Conservation (phyloP, 2,113 vertebrate genomes). For the Saccopteryx bilineata region DNA sequence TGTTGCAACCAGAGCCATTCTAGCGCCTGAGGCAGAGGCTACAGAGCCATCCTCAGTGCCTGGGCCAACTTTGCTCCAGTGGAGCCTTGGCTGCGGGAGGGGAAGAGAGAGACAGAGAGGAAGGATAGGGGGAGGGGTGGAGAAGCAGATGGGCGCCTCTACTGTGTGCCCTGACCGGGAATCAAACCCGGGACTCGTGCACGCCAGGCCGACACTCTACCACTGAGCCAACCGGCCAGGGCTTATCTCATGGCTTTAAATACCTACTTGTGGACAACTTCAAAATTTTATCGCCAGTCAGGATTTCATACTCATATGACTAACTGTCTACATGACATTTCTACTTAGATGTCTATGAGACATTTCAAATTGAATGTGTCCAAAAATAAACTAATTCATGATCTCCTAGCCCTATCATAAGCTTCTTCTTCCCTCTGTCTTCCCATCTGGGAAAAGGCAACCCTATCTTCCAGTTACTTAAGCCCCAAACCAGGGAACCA, state of each 20-base stretch:
- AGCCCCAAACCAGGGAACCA: background rate
- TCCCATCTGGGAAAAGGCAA: conserved; percentile 19
- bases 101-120: too few species aligned
- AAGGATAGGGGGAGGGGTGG: too few species aligned
- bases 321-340: background rate
- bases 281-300: background rate
- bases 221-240: too few species aligned
- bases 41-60: too few species aligned
- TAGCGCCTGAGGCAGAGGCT: too few species aligned
- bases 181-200: too few species aligned
- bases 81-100: too few species aligned
- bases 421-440: background rate
- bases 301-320: background rate
- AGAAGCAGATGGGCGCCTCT: too few species aligned
- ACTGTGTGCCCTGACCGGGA: too few species aligned
- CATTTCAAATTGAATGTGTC: background rate
- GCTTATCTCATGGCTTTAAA: background rate
- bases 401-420: background rate
- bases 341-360: background rate
- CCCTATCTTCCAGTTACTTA: background rate
- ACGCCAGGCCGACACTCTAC: too few species aligned
- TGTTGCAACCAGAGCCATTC: too few species aligned
- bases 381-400: background rate
- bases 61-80: too few species aligned
- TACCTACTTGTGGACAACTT: background rate